Base-by-base conservation (phyloP, 2,888 invertebrate species). In the Lysandra coridon region DNA sequence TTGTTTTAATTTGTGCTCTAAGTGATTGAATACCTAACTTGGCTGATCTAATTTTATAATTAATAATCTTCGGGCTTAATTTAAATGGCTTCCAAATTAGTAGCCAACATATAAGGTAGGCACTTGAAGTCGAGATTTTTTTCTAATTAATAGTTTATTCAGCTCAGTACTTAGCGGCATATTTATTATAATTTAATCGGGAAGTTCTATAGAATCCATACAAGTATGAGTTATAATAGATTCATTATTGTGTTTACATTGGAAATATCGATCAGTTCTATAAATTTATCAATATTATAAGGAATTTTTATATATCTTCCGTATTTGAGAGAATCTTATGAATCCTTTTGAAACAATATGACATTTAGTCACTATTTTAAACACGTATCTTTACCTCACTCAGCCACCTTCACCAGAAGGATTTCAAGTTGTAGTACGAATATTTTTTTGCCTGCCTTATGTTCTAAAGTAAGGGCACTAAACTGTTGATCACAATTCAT, bases 131-230 rank as follows among this genome's bases (percentile, higher is more conserved):
- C 44, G 12, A 75, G 75, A 12, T 75, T 75, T 75, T 53, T 57
- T 57, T 75, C 44, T 75, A 75, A 75, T 44, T 44, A 75, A 75
- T 75, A 6, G 6, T 74, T 44, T 74, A 44, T 23, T 53, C 33
- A 33, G 23, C 49, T 49, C 0, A 74, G 75, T 30, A 53, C n/a
- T 33, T 14, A 57, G 23, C 17, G 57, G 33, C 53, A 53, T 53
- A 33, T 76, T 53, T 33, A 33, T 33, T 76, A 17, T 76, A 33
- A 76, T 76, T 76, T 76, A 14, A 76, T 14, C 53, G 57, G 76
- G 33, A 76, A 57, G 76, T 76, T 76, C 76, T 57, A 2, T 49
- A 33, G 76, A 76, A 76, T 76, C 76, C 33, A 76, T 2, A 33
- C 57, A 30, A 49, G 57, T 33, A 76, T 76, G 53, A 57, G 44